A percentile compares a stretch with the other conserved stretches of the same genome.
phyloP scores from a whole-genome alignment of 2,113 vertebrate genomes.

The Chaetodon auriga region DNA sequence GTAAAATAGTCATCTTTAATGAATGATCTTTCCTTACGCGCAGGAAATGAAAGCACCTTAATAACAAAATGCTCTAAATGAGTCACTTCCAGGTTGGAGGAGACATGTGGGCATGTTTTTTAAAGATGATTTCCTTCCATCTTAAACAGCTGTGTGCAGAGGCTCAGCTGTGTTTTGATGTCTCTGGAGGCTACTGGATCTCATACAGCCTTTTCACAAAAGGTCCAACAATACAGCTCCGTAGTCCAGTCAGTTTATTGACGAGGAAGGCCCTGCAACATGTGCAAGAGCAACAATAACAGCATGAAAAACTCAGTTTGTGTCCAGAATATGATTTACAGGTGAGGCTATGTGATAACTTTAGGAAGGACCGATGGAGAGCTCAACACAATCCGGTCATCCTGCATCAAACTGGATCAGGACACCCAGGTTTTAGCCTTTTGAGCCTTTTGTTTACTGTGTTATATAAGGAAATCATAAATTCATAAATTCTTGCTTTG shows the following conservation, averaged over 20 bases:
- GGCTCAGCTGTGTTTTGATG: conserved; percentile 70
- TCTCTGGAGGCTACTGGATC: conserved; percentile 49
- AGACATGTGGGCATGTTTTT: conserved; percentile 7
- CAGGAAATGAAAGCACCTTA: background rate
- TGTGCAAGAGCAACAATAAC: background rate
- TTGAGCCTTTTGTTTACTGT: background rate
- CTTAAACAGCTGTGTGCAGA: conserved; percentile 58
- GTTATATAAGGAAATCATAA: background rate
- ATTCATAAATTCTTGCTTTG: background rate
- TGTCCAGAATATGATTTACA: background rate
- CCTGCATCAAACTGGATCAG: background rate
- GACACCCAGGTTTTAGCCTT: background rate
- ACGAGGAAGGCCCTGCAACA: background rate
- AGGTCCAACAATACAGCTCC: conserved; percentile 38
- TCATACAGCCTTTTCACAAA: conserved; percentile 57
- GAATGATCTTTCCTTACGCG: background rate
- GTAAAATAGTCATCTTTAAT: background rate
- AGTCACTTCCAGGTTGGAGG: background rate
- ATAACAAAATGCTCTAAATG: background rate
- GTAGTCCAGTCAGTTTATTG: conserved; percentile 14
- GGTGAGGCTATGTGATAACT: background rate
- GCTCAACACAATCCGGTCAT: background rate
- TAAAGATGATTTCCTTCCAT: conserved; percentile 19
- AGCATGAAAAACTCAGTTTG: background rate
- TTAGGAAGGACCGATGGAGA: background rate